These are phyloP conservation scores for Aphelocoma californica DNA, from an alignment of 2,797 vertebrate species.

Conservation along the genomic window DNA sequence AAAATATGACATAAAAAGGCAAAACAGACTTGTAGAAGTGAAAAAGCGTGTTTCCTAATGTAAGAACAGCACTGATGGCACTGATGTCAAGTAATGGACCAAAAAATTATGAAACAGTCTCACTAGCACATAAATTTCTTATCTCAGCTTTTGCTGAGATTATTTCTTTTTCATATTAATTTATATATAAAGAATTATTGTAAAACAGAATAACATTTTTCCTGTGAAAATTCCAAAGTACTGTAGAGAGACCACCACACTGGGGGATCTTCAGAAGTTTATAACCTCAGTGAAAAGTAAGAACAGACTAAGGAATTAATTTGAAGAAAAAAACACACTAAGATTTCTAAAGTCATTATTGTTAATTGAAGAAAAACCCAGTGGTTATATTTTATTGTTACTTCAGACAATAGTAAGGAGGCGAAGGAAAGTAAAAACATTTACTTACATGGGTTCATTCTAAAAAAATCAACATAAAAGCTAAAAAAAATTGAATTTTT, in stretches of 20 bases:
- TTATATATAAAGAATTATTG: not conserved
- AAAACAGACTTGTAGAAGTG: not conserved
- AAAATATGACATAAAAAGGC: not conserved
- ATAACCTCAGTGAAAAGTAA: not conserved
- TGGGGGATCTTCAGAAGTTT: not conserved
- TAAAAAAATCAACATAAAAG: not conserved
- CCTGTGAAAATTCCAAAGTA: not conserved
- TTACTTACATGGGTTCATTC: rapidly evolving
- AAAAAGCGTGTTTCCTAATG: not conserved
- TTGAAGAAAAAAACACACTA: not conserved
- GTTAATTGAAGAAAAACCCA: not conserved
- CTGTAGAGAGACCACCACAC: not conserved
- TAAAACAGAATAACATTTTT: not conserved
- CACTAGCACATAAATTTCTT: not conserved
- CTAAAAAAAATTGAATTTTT: not conserved
- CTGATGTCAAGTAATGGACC: not conserved
- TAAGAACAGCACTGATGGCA: not conserved
- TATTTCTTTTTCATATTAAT: not conserved
- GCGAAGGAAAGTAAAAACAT: not conserved
- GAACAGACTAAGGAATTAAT: not conserved
- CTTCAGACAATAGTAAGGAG: not conserved
- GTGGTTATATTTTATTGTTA: not conserved
- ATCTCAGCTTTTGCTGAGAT: not conserved
- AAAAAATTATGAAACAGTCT: not conserved
- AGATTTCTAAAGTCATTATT: not conserved